Evolutionary conservation across 2,113 vertebrate species (phyloP), one percentile per base, ranked within the genome.

Genomic region (Hylia prasina): DNA sequence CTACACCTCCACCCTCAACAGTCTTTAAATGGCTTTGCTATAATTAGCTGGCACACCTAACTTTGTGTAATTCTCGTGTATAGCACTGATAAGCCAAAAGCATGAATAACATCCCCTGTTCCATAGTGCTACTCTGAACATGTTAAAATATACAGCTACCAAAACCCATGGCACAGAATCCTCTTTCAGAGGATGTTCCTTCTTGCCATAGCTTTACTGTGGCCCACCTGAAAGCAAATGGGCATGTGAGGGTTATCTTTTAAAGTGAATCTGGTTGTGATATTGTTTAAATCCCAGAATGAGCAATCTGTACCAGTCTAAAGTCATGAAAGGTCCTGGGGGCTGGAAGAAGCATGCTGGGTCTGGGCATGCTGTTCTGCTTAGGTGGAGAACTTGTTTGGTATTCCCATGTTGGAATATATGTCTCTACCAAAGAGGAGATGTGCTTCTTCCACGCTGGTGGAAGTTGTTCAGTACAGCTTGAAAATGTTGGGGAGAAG

Each of bases 111-210:
- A 56, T 64, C 21, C 42, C 20, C n/a, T 53, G 44, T 50, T 89
- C 3, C 0, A 7, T 30, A 44, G n/a, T 4, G 1, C 69, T 72
- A 0, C 31, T 77, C 68, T 22, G 60, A 57, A 61, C 1, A 1
- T 24, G 10, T 73, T 7, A 3, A 53, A 77, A 57, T 28, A 7
- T 0, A 19, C 4, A 39, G 48, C 23, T 40, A 21, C 54, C 35
- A 42, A 60, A 80, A 42, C 45, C 33, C 18, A 3, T 15, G 58
- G 30, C 19, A 10, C 30, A 13, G 21, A 24, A 47, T 50, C 28
- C 13, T 28, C 54, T 51, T 84, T 58, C 13, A 10, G 60, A 51
- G 24, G 6, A n/a, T 68, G 15, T 82, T 76, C 21, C 30, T 47
- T 54, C 70, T 64, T 76, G 18, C 16, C 8, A 45, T 37, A 40